phyloP scores from a whole-genome alignment of 1,140 invertebrate genomes.

The Drosophila insularis region DNA sequence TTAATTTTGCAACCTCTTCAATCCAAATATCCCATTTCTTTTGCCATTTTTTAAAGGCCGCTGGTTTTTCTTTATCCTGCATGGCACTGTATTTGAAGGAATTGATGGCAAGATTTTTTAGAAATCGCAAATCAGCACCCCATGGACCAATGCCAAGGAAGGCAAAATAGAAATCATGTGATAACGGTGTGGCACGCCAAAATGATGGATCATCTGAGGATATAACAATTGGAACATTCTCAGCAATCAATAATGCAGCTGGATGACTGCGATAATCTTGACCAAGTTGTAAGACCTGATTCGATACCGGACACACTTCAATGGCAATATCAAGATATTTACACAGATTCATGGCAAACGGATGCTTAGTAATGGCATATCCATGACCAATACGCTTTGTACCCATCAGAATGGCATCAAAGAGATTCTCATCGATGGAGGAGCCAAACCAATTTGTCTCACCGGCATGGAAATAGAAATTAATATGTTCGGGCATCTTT shows the following conservation, averaged over 20 bases:
- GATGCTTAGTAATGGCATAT: conserved; percentile 90
- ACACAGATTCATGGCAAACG: conserved; percentile 85
- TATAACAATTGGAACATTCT: conserved; percentile 84
- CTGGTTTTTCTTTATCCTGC: conserved; percentile 19
- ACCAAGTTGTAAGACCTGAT: conserved; percentile 89
- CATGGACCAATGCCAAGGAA: conserved; percentile 90
- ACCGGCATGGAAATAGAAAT: conserved; percentile 91
- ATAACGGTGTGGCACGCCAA: conserved; percentile 88
- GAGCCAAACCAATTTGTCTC: conserved; percentile 90
- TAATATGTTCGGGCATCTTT: conserved; percentile 83
- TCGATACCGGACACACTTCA: conserved; percentile 92
- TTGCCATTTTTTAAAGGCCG: conserved; percentile 61
- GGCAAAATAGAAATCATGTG: conserved; percentile 91
- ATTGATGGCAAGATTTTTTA: conserved; percentile 91
- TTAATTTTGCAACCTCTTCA: conserved; percentile 28
- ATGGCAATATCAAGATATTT: conserved; percentile 87
- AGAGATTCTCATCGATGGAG: conserved; percentile 87
- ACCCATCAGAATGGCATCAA: conserved; percentile 91
- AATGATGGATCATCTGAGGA: conserved; percentile 89
- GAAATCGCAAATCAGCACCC: conserved; percentile 86
- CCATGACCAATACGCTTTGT: conserved; percentile 87
- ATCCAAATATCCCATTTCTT: conserved; percentile 62
- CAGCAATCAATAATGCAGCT: conserved; percentile 86
- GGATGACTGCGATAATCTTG: conserved; percentile 92
- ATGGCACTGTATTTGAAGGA: conserved; percentile 87